phyloP scores from a whole-genome alignment of 2,888 invertebrate species.

The Monoplex corrugatus region DNA sequence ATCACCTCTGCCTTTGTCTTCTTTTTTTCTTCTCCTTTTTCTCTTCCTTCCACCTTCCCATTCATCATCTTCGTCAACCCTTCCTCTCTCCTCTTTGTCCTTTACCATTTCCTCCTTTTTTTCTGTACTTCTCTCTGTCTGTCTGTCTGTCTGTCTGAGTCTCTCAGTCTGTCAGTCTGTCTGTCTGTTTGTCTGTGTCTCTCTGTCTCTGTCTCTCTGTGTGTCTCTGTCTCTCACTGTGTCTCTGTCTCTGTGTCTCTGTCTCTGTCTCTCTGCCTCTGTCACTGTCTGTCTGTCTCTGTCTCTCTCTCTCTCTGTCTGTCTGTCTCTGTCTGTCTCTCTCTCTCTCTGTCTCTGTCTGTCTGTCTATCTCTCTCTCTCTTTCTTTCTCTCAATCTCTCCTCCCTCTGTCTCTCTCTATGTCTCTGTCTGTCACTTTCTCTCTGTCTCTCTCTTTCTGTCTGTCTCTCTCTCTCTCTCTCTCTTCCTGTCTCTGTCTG shows the following conservation, averaged over 20 bases:
- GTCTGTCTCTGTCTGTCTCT: not conserved
- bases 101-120: not conserved
- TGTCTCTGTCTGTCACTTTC: no score
- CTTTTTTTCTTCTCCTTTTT: no score
- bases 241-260: no score
- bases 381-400: not conserved
- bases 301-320: not conserved
- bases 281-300: not conserved
- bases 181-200: not conserved
- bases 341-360: not conserved
- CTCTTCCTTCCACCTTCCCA: no score
- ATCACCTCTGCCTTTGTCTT: no score
- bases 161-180: not conserved
- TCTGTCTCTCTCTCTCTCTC: not conserved
- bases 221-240: not conserved
- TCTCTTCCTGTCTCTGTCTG: not conserved
- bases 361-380: no score
- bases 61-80: not conserved
- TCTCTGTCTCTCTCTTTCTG: not conserved
- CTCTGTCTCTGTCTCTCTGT: not conserved
- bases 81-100: no score
- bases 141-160: not conserved
- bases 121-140: not conserved
- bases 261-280: not conserved
- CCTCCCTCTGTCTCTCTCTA: not conserved